These are phyloP conservation scores for Drosophila insularis DNA, from an alignment of 1,140 invertebrate genomes.

Conservation along the genomic window DNA sequence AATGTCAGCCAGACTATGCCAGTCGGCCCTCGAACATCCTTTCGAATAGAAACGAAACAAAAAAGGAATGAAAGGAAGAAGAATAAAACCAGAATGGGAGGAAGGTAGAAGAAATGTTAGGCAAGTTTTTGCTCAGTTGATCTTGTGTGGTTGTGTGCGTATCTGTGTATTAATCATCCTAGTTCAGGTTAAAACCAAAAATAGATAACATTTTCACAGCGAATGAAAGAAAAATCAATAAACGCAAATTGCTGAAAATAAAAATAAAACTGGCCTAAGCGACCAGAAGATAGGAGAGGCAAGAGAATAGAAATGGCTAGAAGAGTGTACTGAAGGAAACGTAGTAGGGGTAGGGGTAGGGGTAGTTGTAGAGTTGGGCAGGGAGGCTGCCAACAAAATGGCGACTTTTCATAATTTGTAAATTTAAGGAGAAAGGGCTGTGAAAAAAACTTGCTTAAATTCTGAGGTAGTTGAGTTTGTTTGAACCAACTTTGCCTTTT, in stretches of 20 bases:
- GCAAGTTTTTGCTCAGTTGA: too few species aligned
- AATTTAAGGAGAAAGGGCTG: not conserved
- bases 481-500: constrained; percentile 51
- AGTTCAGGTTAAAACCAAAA: constrained; percentile 4
- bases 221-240: constrained; percentile 56
- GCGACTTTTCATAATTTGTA: constrained; percentile 4
- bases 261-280: constrained; percentile 32
- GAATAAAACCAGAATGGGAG: too few species aligned
- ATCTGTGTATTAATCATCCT: not conserved
- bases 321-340: not conserved
- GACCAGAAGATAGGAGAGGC: not conserved
- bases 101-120: too few species aligned
- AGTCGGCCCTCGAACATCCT: constrained; percentile 6
- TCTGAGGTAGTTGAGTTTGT: not conserved
- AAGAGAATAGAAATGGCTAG: not conserved
- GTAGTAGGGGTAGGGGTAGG: not conserved
- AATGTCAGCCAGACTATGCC: constrained; percentile 49
- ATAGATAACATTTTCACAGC: constrained; percentile 7
- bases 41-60: constrained; percentile 12
- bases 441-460: not conserved
- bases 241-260: constrained; percentile 62
- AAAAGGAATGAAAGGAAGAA: not conserved
- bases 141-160: not conserved
- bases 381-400: not conserved
- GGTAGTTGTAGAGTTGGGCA: not conserved